Evolutionary conservation across 2,797 vertebrate genomes (phyloP).

Genomic region (Luscinia luscinia): DNA sequence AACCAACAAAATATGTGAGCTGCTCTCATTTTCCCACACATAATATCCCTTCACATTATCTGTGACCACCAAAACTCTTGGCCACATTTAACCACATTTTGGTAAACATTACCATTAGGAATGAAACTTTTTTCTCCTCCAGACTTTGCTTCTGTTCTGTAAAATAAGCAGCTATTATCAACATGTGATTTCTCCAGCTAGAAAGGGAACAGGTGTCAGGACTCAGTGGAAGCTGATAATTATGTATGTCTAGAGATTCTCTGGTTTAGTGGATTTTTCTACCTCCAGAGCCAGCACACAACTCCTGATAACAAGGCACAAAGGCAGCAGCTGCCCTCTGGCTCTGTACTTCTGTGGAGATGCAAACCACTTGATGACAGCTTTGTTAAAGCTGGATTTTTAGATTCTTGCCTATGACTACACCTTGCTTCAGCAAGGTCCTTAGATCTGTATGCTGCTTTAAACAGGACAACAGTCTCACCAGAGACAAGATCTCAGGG

Average conservation of each 20-base stretch:
- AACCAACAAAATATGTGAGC: not conserved
- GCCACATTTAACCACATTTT: not conserved
- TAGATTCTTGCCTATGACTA: not conserved
- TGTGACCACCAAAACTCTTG: not conserved
- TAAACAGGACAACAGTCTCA: not conserved
- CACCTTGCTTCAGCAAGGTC: not conserved
- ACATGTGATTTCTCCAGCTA: not conserved
- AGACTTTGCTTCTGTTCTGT: not conserved
- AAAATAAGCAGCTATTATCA: not conserved
- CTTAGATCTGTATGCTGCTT: not conserved
- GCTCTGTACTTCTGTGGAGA: not conserved
- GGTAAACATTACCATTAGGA: not conserved
- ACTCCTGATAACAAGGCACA: not conserved
- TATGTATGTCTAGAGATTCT: not conserved
- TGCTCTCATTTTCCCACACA: conserved; percentile 1
- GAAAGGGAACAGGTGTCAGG: not conserved
- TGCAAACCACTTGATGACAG: not conserved
- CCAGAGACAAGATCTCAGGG: not conserved
- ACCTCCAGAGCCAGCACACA: not conserved
- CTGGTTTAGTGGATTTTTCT: not conserved
- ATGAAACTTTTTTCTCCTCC: not conserved
- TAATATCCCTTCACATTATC: not conserved
- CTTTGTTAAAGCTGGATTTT: not conserved
- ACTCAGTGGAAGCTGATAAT: conserved; percentile 2
- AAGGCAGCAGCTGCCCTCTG: conserved; percentile 33